phyloP scores from a whole-genome alignment of 2,113 vertebrate species.

The Setophaga kirtlandii region DNA sequence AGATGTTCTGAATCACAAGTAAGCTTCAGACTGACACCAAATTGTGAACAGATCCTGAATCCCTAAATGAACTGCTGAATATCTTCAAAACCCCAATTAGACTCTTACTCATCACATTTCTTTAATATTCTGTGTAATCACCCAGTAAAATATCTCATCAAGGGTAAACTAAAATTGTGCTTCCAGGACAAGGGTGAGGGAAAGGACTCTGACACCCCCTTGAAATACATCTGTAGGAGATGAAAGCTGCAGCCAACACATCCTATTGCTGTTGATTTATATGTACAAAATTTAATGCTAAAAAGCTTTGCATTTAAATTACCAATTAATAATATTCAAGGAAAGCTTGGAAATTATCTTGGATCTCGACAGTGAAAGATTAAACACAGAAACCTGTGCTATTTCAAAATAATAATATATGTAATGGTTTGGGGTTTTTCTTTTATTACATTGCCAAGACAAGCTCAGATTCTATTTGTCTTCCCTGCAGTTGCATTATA shows the following conservation, averaged over 20 bases:
- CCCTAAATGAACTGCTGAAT: background rate
- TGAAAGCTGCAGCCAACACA: background rate
- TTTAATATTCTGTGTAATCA: background rate
- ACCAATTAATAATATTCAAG: background rate
- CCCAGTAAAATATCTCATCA: background rate
- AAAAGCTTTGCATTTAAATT: background rate
- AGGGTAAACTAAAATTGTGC: background rate
- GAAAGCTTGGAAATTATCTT: background rate
- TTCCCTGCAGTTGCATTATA: background rate
- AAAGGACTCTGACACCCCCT: background rate
- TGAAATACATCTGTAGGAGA: background rate
- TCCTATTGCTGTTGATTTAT: background rate
- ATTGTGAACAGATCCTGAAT: background rate
- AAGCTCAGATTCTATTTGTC: background rate
- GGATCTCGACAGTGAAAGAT: background rate
- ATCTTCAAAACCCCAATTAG: background rate
- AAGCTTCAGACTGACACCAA: background rate
- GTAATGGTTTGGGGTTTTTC: background rate
- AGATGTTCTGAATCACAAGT: conserved; percentile 25
- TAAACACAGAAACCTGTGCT: background rate
- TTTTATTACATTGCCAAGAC: background rate
- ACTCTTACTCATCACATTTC: background rate
- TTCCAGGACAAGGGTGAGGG: background rate
- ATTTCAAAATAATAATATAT: background rate
- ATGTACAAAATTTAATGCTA: background rate